Conservation (phyloP, 1,140 invertebrate genomes). For the Steinernema feltiae region DNA sequence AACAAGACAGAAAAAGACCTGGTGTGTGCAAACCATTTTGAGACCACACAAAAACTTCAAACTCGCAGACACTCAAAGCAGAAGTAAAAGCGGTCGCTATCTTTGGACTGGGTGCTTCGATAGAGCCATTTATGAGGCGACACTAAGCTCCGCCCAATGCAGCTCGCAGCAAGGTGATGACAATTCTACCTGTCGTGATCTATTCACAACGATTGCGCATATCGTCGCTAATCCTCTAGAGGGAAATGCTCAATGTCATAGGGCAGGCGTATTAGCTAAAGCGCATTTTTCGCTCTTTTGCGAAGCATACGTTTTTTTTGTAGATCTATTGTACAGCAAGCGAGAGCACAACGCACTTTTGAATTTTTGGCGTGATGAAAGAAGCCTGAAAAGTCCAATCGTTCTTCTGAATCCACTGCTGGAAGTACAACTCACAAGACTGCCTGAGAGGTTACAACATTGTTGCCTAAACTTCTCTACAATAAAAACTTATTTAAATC, state of each 20-base stretch:
- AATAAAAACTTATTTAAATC: no score
- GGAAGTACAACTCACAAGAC: no score
- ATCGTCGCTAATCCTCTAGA: background rate
- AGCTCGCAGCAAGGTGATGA: background rate
- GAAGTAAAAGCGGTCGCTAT: no score
- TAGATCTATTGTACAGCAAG: background rate
- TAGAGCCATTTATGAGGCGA: constrained; percentile 1
- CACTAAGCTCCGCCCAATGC: background rate
- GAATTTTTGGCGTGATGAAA: no score
- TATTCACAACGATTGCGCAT: constrained; percentile 3
- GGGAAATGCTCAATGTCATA: background rate
- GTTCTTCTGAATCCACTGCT: no score
- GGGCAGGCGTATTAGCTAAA: background rate
- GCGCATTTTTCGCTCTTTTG: constrained; percentile 2
- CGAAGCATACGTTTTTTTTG: background rate
- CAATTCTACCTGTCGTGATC: background rate
- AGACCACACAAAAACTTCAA: no score
- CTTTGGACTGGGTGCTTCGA: background rate
- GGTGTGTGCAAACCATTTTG: no score
- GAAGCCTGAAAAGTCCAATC: no score
- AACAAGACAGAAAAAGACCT: background rate
- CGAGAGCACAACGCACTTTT: no score
- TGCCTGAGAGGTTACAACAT: no score
- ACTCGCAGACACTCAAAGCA: no score
- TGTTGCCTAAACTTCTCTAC: no score